Base-by-base conservation (phyloP, 2,113 vertebrate genomes). In the Plotosus lineatus region DNA sequence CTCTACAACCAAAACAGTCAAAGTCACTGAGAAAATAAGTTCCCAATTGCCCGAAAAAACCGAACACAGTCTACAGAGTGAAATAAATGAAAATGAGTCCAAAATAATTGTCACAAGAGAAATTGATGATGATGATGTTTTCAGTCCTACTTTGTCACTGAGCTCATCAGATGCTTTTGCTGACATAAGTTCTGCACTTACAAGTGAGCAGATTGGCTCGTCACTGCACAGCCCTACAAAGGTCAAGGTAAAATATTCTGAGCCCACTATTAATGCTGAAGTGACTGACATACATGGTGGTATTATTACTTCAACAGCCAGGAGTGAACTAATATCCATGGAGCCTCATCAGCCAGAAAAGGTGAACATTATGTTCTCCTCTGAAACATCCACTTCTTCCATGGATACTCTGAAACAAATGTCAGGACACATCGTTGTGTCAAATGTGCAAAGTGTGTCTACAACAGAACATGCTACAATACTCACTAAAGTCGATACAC, bases 121-220 rank as follows among this genome's bases (percentile, higher is more conserved):
- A 55, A 78, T 61, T 19, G 60, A 44, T 51, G 87, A 90, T 19
- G 91, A 92, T 0, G 90, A 90, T 75, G 10, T 87, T n/a, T n/a
- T n/a, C 11, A 94, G 93, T 77, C 85, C 88, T 5, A 90, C 90
- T 31, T 84, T 65, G 36, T 94, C 93, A 4, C 53, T 92, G 21
- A 90, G 86, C 66, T 93, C 93, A 78, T 93, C 93, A 12, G 93
- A 94, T 14, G 92, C 89, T 23, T 94, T 93, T 77, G 92, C 92
- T 69, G 93, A 94, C 82, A 72, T 92, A 51, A 94, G 93, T 85
- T 94, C 92, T 42, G 82, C 91, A 72, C 60, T 89, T 78, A 92
- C 90, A 65, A 93, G 91, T 81, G 93, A 94, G 82, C 86, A 85
- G 36, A 23, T 79, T 51, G 84, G 77, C 42, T 44, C 78, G 3